Conservation (phyloP, 1,140 invertebrate genomes). For the Pseudomyrmex dendroicus region DNA sequence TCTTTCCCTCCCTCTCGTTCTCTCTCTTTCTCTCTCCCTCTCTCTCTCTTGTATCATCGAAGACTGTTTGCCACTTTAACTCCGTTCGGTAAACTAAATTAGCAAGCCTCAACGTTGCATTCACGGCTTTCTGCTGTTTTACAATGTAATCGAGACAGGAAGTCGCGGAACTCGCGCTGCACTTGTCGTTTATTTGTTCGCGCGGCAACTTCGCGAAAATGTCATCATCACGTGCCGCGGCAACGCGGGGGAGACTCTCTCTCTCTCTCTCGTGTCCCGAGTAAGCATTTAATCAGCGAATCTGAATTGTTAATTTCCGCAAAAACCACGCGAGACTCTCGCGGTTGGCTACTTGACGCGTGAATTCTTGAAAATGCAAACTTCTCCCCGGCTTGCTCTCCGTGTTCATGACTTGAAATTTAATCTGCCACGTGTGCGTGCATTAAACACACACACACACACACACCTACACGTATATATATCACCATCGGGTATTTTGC, state of each 20-base stretch:
- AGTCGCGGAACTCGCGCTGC: background rate
- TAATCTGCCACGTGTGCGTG: background rate
- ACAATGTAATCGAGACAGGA: background rate
- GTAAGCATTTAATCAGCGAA: background rate
- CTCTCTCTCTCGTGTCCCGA: background rate
- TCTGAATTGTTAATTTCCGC: slow-evolving; percentile 16
- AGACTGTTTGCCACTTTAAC: slow-evolving; percentile 41
- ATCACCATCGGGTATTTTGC: background rate
- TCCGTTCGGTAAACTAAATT: slow-evolving; percentile 59
- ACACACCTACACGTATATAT: too few species aligned
- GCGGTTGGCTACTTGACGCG: background rate
- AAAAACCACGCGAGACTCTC: background rate
- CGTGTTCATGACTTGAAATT: background rate
- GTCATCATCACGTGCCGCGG: background rate
- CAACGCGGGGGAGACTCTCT: background rate
- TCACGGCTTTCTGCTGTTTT: slow-evolving; percentile 27
- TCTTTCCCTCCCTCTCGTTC: background rate
- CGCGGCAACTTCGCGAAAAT: background rate
- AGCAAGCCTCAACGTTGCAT: slow-evolving; percentile 43
- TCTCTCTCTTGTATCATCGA: slow-evolving; percentile 27
- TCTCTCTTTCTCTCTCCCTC: background rate
- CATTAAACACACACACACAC: background rate
- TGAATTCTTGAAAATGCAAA: background rate
- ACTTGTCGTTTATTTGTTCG: background rate
- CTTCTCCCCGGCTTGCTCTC: background rate